A percentile compares a stretch with the other conserved stretches of the same genome.
These are phyloP conservation scores for Notothenia coriiceps DNA, from an alignment of 2,113 vertebrate genomes.

Conservation along the genomic window DNA sequence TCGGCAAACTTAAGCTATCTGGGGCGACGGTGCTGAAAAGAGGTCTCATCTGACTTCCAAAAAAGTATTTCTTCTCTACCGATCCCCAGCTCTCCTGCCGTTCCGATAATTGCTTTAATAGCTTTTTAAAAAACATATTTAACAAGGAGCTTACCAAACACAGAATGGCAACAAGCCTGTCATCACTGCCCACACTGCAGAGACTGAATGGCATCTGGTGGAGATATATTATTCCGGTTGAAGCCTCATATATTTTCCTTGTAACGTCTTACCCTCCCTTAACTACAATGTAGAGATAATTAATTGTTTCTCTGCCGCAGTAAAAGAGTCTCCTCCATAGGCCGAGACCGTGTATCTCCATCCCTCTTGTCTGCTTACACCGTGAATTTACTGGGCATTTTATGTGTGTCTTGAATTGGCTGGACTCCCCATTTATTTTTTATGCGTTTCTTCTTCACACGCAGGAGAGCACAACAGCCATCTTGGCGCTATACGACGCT, in stretches of 20 bases:
- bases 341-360: neutral
- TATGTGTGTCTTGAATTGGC: constrained; percentile 61
- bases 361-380: constrained; percentile 39
- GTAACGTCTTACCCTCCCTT: constrained; percentile 26
- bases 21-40: constrained; percentile 61
- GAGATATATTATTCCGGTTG: constrained; percentile 13
- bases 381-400: constrained; percentile 72
- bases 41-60: constrained; percentile 58
- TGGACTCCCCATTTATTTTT: constrained; percentile 70
- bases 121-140: constrained; percentile 65
- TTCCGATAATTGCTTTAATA: constrained; percentile 73
- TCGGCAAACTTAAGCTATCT: constrained; percentile 66
- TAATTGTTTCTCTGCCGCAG: constrained; percentile 34
- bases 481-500: constrained; percentile 39
- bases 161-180: constrained; percentile 32
- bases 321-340: constrained; percentile 33
- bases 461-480: constrained; percentile 33
- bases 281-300: constrained; percentile 12
- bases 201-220: constrained; percentile 21
- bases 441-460: constrained; percentile 51
- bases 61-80: constrained; percentile 41
- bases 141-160: constrained; percentile 56
- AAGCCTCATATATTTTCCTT: constrained; percentile 13
- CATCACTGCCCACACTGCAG: constrained; percentile 18
- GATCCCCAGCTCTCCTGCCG: constrained; percentile 54